Evolutionary conservation across 2,113 vertebrate species (phyloP), one percentile per base, ranked within the genome.

Genomic region (Pseudolaguvia tuberculata): DNA sequence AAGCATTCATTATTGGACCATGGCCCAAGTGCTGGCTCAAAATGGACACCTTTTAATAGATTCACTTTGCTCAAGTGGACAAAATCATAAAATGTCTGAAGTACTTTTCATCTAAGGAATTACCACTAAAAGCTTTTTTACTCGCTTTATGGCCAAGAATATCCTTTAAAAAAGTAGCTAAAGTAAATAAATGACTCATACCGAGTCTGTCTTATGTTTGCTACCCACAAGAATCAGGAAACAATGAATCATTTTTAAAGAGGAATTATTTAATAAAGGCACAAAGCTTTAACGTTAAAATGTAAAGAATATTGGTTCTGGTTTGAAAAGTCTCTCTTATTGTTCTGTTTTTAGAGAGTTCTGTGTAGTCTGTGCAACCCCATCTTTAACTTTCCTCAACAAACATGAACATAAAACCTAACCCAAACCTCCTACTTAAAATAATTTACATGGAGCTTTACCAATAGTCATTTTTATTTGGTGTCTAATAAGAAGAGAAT

Each of bases 71-170:
- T 23, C 23, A 7, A 48, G 23, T 57, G 73, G 62, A 55, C 48
- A 27, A 65, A 31, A 65, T 45, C 55, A 27, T 69, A 76, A 69
- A 75, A 58, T 7, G 39, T 7, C n/a, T 29, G 45, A 50, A 53
- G 65, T 51, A 23, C 27, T 68, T 76, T 69, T 75, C 52, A 51
- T 69, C 23, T 76, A 65, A 76, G n/a, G 18, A 59, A 76, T 59
- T 56, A 48, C 74, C 53, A n/a, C 65, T 76, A 69, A 69, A 69
- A 76, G 65, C n/a, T 52, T 68, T 58, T 74, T 45, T 2, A 21
- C 50, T 51, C 18, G 58, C 48, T 23, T 25, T 20, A 57, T 21
- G 25, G 73, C 39, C 61, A 68, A 57, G 42, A 18, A n/a, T 29
- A 20, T 29, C 21, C 58, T 35, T 47, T 58, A 23, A 67, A 48